A percentile compares a stretch with the other conserved stretches of the same genome.
Evolutionary conservation across 2,797 vertebrate species (phyloP).

Genomic region (Sylvilagus floridanus): DNA sequence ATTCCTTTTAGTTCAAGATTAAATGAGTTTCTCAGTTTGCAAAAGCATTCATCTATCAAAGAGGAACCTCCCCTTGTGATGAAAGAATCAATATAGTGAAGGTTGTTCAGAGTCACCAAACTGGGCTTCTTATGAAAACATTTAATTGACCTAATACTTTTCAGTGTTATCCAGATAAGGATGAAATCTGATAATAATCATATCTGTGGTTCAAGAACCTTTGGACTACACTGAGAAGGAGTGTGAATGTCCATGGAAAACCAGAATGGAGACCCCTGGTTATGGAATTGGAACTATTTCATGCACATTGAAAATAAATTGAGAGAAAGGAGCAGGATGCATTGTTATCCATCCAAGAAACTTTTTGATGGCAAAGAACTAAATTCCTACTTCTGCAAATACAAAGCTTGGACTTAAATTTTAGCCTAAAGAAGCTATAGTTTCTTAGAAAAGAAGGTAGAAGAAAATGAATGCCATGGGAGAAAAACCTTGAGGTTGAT

Average conservation of each 20-base stretch:
- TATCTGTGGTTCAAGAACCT: background rate
- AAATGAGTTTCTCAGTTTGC: background rate
- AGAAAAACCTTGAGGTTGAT: background rate
- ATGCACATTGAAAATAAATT: background rate
- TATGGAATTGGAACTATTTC: background rate
- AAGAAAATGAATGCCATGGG: background rate
- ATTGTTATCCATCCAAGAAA: background rate
- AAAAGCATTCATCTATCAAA: background rate
- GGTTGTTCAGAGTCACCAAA: background rate
- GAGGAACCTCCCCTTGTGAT: background rate
- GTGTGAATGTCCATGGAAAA: too few species aligned
- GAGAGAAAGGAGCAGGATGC: background rate
- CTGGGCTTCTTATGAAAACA: background rate
- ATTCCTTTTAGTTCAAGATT: background rate
- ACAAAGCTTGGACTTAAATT: background rate
- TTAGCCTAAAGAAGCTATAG: background rate
- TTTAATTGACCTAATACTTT: background rate
- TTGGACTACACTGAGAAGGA: background rate
- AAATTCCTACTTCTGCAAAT: background rate
- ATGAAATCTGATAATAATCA: background rate
- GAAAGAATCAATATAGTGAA: background rate
- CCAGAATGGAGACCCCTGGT: rapidly evolving
- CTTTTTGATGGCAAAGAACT: background rate
- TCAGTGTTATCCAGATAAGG: background rate
- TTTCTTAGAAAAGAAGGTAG: background rate